A percentile compares a stretch with the other conserved stretches of the same genome.
Conservation (phyloP, 23 tunicate genomes). For the Phallusia fumigata region DNA sequence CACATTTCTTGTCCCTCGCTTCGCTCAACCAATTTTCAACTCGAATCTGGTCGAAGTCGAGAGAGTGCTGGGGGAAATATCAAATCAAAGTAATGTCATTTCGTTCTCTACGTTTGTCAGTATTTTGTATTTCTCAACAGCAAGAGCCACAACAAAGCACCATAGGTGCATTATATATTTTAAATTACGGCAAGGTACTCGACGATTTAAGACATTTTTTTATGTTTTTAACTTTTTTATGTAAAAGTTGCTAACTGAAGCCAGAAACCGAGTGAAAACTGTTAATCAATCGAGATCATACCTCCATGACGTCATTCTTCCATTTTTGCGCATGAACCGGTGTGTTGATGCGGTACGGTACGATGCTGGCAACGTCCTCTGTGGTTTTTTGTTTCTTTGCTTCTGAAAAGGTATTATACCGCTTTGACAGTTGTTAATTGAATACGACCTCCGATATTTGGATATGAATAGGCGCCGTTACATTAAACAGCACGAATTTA, state of each 20-base stretch:
- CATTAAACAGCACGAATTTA: no score
- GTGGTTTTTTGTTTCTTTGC: neutral
- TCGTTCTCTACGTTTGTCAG: no score
- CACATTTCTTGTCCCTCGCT: conserved; percentile 45
- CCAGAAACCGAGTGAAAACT: no score
- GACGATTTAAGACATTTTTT: no score
- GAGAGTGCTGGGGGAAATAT: conserved; percentile 17
- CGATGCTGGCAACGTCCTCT: conserved; percentile 15
- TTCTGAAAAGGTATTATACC: neutral
- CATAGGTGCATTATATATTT: no score
- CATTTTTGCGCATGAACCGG: neutral
- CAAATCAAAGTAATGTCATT: neutral
- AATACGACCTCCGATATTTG: no score
- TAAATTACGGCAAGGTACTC: no score
- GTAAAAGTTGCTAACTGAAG: no score
- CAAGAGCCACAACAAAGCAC: neutral
- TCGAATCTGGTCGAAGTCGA: conserved; percentile 34
- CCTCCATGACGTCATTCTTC: conserved; percentile 9
- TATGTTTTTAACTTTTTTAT: no score
- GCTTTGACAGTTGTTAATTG: no score
- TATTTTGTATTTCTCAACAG: neutral
- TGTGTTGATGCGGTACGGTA: conserved; percentile 13
- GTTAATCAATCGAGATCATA: neutral
- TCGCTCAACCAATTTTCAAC: conserved; percentile 55
- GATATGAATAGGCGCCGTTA: no score